Evolutionary conservation across 2,888 invertebrate species (phyloP).

Genomic region (Proisotoma minuta): DNA sequence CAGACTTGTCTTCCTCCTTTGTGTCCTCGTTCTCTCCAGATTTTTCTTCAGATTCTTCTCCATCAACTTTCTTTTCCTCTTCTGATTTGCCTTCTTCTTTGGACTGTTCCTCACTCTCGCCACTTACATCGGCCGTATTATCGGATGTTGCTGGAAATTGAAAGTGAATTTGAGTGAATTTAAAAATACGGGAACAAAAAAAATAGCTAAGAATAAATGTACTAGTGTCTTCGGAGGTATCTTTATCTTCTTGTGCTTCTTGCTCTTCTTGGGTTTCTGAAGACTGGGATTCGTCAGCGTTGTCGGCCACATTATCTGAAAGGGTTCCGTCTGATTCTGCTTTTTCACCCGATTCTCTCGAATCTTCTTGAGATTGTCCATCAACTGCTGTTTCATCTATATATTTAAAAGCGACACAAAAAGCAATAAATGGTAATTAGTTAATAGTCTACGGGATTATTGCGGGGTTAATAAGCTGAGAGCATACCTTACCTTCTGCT

Average conservation of each 20-base stretch:
- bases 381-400: conserved; percentile 43
- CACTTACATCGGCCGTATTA: conserved; percentile 32
- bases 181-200: too few species aligned
- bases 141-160: conserved; percentile 18
- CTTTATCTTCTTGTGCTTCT: conserved; percentile 46
- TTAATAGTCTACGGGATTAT: conserved; percentile 25
- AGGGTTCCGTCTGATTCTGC: conserved; percentile 44
- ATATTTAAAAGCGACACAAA: conserved; percentile 45
- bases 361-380: conserved; percentile 47
- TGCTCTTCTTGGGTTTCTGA: conserved; percentile 45
- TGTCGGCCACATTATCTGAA: conserved; percentile 44
- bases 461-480: conserved; percentile 23
- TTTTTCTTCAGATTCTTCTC: conserved; percentile 18
- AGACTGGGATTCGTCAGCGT: conserved; percentile 45
- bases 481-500: conserved; percentile 46
- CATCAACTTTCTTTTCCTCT: conserved; percentile 19
- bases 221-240: conserved; percentile 40
- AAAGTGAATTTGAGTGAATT: too few species aligned
- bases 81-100: conserved; percentile 19
- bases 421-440: conserved; percentile 11
- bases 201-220: background rate
- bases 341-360: conserved; percentile 42
- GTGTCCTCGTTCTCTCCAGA: conserved; percentile 15
- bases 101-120: conserved; percentile 29
- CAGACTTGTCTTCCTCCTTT: conserved; percentile 8